These are phyloP conservation scores for Ischnus inquisitorius DNA, from an alignment of 2,888 invertebrate species.

Conservation along the genomic window DNA sequence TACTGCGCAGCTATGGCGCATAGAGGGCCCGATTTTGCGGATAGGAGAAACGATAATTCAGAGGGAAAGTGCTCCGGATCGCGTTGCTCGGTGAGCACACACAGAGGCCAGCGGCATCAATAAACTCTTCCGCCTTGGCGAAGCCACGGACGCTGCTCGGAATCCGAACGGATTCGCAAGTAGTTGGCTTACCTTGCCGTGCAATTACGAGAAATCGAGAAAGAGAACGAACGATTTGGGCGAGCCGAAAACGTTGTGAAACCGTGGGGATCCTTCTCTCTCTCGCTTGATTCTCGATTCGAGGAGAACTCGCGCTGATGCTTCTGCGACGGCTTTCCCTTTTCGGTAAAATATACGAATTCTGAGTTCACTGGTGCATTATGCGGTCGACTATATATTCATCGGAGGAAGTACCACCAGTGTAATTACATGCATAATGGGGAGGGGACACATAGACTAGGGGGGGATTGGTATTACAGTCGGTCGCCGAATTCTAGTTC, in stretches of 20 bases:
- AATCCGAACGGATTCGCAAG: conserved; percentile 18
- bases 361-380: conserved; percentile 54
- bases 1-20: neutral
- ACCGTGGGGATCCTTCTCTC: conserved; percentile 35
- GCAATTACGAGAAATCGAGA: conserved; percentile 61
- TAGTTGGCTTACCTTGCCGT: conserved; percentile 14
- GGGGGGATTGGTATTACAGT: conserved; percentile 13
- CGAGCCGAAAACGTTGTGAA: conserved; percentile 21
- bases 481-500: conserved; percentile 41
- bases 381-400: conserved; percentile 46
- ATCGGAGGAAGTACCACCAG: conserved; percentile 33
- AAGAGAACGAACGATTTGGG: neutral
- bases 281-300: conserved; percentile 38
- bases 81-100: neutral
- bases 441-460: no score
- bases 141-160: conserved; percentile 24
- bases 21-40: neutral
- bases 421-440: conserved; percentile 59
- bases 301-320: conserved; percentile 42
- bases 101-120: conserved; percentile 17
- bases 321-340: conserved; percentile 37
- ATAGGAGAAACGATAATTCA: conserved; percentile 2
- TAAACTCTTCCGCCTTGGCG: conserved; percentile 59
- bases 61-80: conserved; percentile 11
- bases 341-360: conserved; percentile 61